A percentile compares a stretch with the other conserved stretches of the same genome.
phyloP scores from a whole-genome alignment of 2,113 vertebrate genomes.

The Bungarus multicinctus region DNA sequence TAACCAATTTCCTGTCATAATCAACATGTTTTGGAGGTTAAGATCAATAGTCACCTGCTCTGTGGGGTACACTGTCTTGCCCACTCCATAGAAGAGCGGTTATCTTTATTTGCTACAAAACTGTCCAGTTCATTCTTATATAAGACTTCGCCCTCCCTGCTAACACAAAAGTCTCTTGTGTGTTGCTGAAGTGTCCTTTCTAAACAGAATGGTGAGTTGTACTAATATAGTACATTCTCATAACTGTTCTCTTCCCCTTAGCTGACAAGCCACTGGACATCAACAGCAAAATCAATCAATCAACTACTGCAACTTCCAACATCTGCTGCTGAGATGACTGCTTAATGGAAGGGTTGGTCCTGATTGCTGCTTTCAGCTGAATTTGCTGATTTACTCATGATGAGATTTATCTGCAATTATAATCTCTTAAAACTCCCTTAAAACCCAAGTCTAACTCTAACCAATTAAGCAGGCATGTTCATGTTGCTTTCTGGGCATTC shows the following conservation, averaged over 20 bases:
- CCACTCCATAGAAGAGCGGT: neutral
- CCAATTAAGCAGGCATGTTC: neutral
- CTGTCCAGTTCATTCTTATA: neutral
- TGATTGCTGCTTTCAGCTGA: neutral
- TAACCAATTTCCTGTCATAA: neutral
- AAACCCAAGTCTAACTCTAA: neutral
- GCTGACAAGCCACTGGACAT: neutral
- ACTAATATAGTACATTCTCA: neutral
- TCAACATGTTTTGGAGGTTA: neutral
- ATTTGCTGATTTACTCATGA: neutral
- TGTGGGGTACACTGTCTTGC: neutral
- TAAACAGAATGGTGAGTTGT: neutral
- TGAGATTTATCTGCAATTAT: neutral
- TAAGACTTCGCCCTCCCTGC: neutral
- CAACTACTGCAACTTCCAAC: neutral
- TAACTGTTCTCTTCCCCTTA: neutral
- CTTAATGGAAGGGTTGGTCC: neutral
- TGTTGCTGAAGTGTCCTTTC: neutral
- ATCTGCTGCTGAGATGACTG: neutral
- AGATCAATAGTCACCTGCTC: neutral
- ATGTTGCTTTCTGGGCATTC: neutral
- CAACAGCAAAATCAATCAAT: neutral
- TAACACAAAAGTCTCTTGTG: neutral
- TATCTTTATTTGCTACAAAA: neutral
- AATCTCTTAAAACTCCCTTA: neutral